phyloP scores from a whole-genome alignment of 2,113 vertebrate species.

The Ancistrus triradiatus region DNA sequence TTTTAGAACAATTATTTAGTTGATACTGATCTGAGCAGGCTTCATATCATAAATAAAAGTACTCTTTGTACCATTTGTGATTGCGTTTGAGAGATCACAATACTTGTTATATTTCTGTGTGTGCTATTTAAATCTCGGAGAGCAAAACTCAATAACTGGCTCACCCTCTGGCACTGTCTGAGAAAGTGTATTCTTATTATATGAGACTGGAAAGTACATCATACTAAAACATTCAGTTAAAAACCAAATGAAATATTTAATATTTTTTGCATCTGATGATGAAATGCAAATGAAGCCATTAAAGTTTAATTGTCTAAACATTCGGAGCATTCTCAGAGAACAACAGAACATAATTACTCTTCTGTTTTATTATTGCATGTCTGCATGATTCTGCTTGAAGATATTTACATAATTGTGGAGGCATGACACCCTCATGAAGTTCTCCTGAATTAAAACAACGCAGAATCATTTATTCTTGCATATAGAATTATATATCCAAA shows the following conservation, averaged over 20 bases:
- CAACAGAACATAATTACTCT: slow-evolving; percentile 52
- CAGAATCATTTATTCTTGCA: neutral
- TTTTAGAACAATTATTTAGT: too few relatives aligned
- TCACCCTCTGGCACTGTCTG: slow-evolving; percentile 18
- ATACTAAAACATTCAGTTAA: slow-evolving; percentile 33
- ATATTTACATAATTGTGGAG: slow-evolving; percentile 33
- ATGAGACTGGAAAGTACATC: slow-evolving; percentile 20
- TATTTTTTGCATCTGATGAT: slow-evolving; percentile 38
- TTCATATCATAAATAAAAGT: too few relatives aligned
- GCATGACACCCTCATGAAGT: neutral
- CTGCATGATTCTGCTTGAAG: slow-evolving; percentile 31
- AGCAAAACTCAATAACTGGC: slow-evolving; percentile 10
- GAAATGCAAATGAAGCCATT: slow-evolving; percentile 44
- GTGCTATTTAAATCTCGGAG: slow-evolving; percentile 14
- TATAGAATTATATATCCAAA: too few relatives aligned
- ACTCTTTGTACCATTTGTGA: too few relatives aligned
- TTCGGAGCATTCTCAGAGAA: slow-evolving; percentile 30
- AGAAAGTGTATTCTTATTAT: slow-evolving; percentile 3
- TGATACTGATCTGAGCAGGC: too few relatives aligned
- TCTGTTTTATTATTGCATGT: slow-evolving; percentile 38
- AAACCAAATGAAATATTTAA: slow-evolving; percentile 45
- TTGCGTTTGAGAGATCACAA: neutral
- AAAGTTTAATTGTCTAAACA: slow-evolving; percentile 44
- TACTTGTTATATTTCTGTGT: neutral
- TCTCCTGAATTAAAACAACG: slow-evolving; percentile 4